These are phyloP conservation scores for Tragelaphus imberbis DNA, from an alignment of 2,113 vertebrate genomes.

Conservation along the genomic window DNA sequence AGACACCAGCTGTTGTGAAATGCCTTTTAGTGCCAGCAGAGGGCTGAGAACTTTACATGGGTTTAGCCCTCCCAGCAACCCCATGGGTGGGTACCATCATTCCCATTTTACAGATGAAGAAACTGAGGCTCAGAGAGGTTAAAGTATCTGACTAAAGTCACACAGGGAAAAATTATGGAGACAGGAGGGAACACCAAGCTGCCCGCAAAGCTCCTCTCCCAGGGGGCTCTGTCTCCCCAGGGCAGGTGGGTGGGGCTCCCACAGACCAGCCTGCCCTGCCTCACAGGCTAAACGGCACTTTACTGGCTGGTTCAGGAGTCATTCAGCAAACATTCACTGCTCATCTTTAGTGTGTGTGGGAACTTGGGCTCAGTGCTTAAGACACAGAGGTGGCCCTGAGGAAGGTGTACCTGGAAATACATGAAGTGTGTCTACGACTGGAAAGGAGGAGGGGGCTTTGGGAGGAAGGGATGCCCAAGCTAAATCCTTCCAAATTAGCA, in stretches of 20 bases:
- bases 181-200: not conserved
- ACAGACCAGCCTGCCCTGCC: not conserved
- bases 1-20: not conserved
- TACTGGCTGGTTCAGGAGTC: not conserved
- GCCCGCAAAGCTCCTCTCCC: not conserved
- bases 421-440: not conserved
- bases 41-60: not conserved
- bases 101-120: not conserved
- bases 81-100: no score
- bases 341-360: not conserved
- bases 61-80: no score
- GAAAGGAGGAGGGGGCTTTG: not conserved
- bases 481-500: not conserved
- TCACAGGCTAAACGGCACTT: not conserved
- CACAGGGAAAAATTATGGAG: not conserved
- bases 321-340: not conserved
- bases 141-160: not conserved
- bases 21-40: rapidly evolving
- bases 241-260: not conserved
- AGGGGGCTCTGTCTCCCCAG: not conserved
- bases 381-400: not conserved
- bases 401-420: not conserved
- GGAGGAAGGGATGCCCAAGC: not conserved
- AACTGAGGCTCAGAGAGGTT: not conserved
- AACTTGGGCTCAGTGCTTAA: not conserved